A percentile compares a stretch with the other conserved stretches of the same genome.
Evolutionary conservation across 1,140 invertebrate species (phyloP).

Genomic region (roundworm (Caenorhabditis elegans)): WBcel235 BX284606.5:7117001-7117500

Average conservation of each 20-base stretch:
- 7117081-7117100: neutral
- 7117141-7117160: neutral
- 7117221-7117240: too few relatives aligned
- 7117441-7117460: neutral
- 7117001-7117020: too few relatives aligned
- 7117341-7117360: neutral
- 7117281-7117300: too few relatives aligned
- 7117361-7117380: neutral
- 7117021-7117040: too few relatives aligned
- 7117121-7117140: neutral
- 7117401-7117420: too few relatives aligned
- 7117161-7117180: neutral
- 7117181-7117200: neutral
- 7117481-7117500: neutral
- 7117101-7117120: neutral
- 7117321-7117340: neutral
- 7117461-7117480: too few relatives aligned
- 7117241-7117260: too few relatives aligned
- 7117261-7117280: too few relatives aligned
- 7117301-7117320: neutral
- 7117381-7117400: neutral
- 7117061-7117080: neutral
- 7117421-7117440: neutral
- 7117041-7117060: neutral
- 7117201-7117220: neutral